Conservation (phyloP, 2,797 vertebrate species). For the Neoniphon sammara region DNA sequence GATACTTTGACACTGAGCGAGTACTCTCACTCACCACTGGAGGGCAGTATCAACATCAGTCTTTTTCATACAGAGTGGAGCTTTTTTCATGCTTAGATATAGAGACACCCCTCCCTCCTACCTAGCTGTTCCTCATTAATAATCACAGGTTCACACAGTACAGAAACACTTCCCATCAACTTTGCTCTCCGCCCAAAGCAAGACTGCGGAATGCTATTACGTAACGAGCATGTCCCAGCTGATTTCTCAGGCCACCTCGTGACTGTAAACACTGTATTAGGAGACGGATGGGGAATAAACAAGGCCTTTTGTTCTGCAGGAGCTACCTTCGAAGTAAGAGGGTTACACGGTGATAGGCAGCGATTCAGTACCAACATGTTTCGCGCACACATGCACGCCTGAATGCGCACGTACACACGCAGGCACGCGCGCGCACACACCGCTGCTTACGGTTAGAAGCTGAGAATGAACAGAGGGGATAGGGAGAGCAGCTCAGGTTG, state of each 20-base stretch:
- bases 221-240: conserved; percentile 53
- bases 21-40: conserved; percentile 46
- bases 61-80: conserved; percentile 13
- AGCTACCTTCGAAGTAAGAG: conserved; percentile 64
- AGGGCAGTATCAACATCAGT: conserved; percentile 57
- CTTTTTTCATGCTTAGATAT: background rate
- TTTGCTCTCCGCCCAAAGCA: conserved; percentile 4
- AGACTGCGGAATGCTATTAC: conserved; percentile 36
- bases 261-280: conserved; percentile 67
- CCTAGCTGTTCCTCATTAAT: conserved; percentile 35
- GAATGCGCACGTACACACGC: conserved; percentile 24
- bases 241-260: conserved; percentile 57
- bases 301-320: conserved; percentile 59
- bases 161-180: conserved; percentile 18
- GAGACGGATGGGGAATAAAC: conserved; percentile 60
- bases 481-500: conserved; percentile 70
- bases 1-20: too few relatives aligned
- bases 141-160: conserved; percentile 34
- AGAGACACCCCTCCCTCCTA: background rate
- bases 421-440: conserved; percentile 31
- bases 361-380: conserved; percentile 37
- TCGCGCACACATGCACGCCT: conserved; percentile 15
- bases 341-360: conserved; percentile 65
- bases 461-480: conserved; percentile 53
- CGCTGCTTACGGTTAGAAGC: conserved; percentile 32